Percentiles rank a stretch among this genome's conserved stretches.
Conservation (phyloP, 2,113 vertebrate genomes). For the Alces alces region DNA sequence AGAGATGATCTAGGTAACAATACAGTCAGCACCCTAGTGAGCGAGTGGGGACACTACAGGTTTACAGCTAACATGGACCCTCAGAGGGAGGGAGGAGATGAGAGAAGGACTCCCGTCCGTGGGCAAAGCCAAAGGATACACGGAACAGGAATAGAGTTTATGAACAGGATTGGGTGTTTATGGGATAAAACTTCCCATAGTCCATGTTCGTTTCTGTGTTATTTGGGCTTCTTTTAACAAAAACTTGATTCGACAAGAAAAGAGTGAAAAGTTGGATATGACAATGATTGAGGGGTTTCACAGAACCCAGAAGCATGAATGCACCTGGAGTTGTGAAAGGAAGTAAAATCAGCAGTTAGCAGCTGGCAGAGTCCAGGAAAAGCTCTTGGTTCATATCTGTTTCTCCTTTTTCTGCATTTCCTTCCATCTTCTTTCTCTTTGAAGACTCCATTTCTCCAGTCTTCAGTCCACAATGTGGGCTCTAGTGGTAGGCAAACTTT, state of each 20-base stretch:
- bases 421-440: background rate
- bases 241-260: background rate
- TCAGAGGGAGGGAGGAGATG: background rate
- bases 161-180: background rate
- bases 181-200: background rate
- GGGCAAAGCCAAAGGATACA: background rate
- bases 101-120: background rate
- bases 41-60: rapidly evolving
- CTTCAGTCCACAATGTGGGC: background rate
- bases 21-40: background rate
- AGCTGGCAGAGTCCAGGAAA: background rate
- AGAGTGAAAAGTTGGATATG: background rate
- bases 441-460: background rate
- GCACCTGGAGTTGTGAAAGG: background rate
- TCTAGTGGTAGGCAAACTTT: background rate
- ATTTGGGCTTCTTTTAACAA: background rate
- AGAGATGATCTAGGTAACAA: background rate
- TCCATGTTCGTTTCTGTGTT: background rate
- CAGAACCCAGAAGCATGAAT: background rate
- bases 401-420: background rate
- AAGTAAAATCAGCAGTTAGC: conserved; percentile 3
- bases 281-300: background rate
- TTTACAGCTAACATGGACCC: background rate
- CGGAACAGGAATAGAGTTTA: background rate
- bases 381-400: background rate